Evolutionary conservation across 2,888 invertebrate genomes (phyloP).

Genomic region (Incurvaria masculella): DNA sequence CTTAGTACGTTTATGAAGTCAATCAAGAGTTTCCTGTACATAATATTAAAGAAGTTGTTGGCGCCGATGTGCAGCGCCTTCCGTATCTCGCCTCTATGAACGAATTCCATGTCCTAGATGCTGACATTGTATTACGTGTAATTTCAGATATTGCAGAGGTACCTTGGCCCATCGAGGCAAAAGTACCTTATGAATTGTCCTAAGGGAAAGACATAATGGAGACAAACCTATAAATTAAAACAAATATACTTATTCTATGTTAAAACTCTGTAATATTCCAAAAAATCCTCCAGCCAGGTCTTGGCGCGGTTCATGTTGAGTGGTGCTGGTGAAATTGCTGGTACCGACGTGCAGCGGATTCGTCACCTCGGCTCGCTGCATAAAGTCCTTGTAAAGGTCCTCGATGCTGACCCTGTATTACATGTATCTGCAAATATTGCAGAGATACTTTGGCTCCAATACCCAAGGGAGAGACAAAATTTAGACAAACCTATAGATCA

Average conservation of each 20-base stretch:
- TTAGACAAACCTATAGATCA: slow-evolving; percentile 58
- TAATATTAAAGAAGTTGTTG: slow-evolving; percentile 47
- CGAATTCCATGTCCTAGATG: slow-evolving; percentile 38
- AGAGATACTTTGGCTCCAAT: no score
- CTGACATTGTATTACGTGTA: slow-evolving; percentile 39
- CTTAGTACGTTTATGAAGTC: slow-evolving; percentile 57
- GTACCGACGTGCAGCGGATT: slow-evolving; percentile 53
- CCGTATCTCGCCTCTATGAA: slow-evolving; percentile 41
- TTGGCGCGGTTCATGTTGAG: slow-evolving; percentile 59
- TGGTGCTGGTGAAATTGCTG: slow-evolving; percentile 46
- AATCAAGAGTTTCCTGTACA: slow-evolving; percentile 46
- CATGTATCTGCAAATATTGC: slow-evolving; percentile 49
- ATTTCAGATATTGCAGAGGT: slow-evolving; percentile 48
- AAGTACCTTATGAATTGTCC: no score
- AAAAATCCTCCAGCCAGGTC: slow-evolving; percentile 49
- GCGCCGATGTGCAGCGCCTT: slow-evolving; percentile 53
- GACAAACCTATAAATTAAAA: no score
- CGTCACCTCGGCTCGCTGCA: slow-evolving; percentile 41
- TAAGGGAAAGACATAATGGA: no score
- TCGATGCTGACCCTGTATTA: slow-evolving; percentile 37
- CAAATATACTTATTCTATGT: no score
- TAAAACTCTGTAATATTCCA: slow-evolving; percentile 55
- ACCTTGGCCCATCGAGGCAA: no score
- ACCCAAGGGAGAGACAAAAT: no score
- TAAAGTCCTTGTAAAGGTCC: slow-evolving; percentile 39